These are phyloP conservation scores for Dallia pectoralis DNA, from an alignment of 2,797 vertebrate species.

Conservation along the genomic window DNA sequence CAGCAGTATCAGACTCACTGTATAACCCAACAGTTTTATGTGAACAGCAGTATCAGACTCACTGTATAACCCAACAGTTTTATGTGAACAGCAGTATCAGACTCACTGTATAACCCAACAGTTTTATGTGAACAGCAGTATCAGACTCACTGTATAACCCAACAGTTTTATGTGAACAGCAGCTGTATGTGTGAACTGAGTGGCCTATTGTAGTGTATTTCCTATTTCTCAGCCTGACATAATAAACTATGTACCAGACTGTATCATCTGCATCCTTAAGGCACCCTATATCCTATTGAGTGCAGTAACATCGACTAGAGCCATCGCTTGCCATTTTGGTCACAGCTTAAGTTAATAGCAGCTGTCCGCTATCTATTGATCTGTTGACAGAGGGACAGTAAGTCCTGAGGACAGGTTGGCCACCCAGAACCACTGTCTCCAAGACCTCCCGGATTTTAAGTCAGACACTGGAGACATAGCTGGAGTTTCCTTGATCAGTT, in stretches of 20 bases:
- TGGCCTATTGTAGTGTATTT: background rate
- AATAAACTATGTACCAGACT: background rate
- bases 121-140: too few species aligned
- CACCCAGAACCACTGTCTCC: too few species aligned
- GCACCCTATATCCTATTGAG: background rate
- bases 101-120: too few species aligned
- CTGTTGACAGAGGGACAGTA: background rate
- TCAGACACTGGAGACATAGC: background rate
- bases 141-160: too few species aligned
- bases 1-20: too few species aligned
- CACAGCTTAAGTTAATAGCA: background rate
- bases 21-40: too few species aligned
- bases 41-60: too few species aligned
- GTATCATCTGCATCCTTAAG: background rate
- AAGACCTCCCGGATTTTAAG: background rate
- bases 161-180: too few species aligned
- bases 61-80: too few species aligned
- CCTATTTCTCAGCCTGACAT: background rate
- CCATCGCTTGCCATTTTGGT: background rate
- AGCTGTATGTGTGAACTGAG: background rate
- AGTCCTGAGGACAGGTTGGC: background rate
- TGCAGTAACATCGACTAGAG: background rate
- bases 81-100: too few species aligned
- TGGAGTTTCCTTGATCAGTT: background rate
- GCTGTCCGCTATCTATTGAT: background rate